Base-by-base conservation (phyloP, 2,888 invertebrate genomes). In the Corbicula japonica region DNA sequence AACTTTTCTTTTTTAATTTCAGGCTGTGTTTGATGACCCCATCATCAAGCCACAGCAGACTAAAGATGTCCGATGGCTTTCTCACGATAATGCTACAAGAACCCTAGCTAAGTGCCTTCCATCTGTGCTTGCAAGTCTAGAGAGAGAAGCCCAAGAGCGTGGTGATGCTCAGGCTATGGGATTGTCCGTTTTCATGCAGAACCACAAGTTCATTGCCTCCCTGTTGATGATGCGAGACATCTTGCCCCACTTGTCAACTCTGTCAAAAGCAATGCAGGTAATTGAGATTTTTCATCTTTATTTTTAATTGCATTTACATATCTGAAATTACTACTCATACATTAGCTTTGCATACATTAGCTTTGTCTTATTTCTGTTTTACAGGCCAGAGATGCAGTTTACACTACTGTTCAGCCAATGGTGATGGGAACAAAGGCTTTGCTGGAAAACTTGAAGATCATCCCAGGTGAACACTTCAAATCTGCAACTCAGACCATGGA, bases 41-140 rank as follows among this genome's bases (percentile, higher is more conserved):
- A 15, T n/a, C 1, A 18, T 72, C 21, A 65, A 52, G 61, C 30
- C 66, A n/a, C 71, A 28, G 18, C 50, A 62, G 21, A 46, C 61
- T 15, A 60, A 70, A 58, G 66, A 79, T 41, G 75, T 69, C 5
- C 28, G 79, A 30, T 79, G 79, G 79, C 34, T 79, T 23, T 71
- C 75, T 5, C 75, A 79, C 46, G 71, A 76, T 4, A 61, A 46
- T 3, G 71, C 79, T 6, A 60, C 60, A 10, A 38, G 15, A 15
- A 48, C 75, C 1, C 15, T 78, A 0, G 46, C 38, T 12, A 34
- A 54, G 0, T 69, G 73, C 35, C 73, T 73, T 12, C 63, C 74
- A 21, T 30, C 78, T 15, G 34, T 78, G 6, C 56, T 74, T 32
- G 44, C 65, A 15, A 71, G 66, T 28, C 52, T 76, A 10, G 66